Evolutionary conservation across 2,888 invertebrate species (phyloP).

Genomic region (Pteria penguin): DNA sequence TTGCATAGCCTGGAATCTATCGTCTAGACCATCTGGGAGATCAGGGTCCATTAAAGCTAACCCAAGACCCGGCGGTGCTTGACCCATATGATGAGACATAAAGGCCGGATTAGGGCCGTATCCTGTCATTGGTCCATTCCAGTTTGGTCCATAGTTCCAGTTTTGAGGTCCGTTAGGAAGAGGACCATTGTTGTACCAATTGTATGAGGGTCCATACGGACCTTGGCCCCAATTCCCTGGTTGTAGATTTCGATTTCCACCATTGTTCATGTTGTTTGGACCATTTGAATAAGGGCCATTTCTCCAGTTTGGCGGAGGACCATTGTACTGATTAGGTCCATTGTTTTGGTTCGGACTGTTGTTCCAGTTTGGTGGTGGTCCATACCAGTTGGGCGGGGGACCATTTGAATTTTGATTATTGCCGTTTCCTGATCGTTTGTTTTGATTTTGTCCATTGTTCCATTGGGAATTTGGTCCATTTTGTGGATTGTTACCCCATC

Average conservation of each 20-base stretch:
- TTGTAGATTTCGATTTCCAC: background rate
- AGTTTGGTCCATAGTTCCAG: background rate
- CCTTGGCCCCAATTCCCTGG: constrained; percentile 2
- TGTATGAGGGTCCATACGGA: background rate
- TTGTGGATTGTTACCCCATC: too few species aligned
- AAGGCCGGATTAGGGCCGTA: background rate
- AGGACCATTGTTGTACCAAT: constrained; percentile 20
- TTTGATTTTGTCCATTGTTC: background rate
- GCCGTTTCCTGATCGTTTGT: background rate
- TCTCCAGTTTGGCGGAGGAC: background rate
- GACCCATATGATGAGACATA: background rate
- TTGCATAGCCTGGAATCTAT: constrained; percentile 33
- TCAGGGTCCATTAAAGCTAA: constrained; percentile 21
- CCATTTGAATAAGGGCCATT: background rate
- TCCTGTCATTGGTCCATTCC: background rate
- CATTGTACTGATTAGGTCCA: background rate
- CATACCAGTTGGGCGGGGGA: background rate
- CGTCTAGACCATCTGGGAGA: constrained; percentile 38
- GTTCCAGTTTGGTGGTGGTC: constrained; percentile 5
- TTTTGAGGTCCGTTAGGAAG: background rate
- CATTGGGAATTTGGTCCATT: background rate
- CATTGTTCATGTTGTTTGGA: background rate
- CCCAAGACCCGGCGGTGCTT: background rate
- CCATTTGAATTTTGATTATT: background rate
- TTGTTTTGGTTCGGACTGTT: background rate